Conservation (phyloP, 2,797 vertebrate species). For the Urophycis tenuis region DNA sequence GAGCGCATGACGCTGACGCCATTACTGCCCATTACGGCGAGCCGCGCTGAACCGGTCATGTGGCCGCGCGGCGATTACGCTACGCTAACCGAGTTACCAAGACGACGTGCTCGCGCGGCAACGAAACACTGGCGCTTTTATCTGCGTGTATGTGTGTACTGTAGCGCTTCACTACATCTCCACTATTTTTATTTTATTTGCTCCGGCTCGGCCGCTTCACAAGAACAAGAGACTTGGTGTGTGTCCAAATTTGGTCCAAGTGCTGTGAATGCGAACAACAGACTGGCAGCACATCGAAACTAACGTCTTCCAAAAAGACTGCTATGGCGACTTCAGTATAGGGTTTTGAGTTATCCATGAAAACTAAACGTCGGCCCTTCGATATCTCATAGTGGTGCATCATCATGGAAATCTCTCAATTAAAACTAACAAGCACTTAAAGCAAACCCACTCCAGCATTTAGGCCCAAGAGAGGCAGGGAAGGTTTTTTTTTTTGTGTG, state of each 20-base stretch:
- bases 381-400: constrained; percentile 51
- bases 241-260: constrained; percentile 43
- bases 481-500: constrained; percentile 16
- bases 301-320: constrained; percentile 32
- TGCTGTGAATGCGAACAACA: constrained; percentile 40
- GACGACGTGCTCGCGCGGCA: constrained; percentile 4
- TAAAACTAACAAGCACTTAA: constrained; percentile 29
- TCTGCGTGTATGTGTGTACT: neutral
- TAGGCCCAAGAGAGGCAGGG: constrained; percentile 18
- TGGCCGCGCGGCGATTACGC: constrained; percentile 1
- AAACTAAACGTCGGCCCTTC: constrained; percentile 48
- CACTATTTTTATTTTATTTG: constrained; percentile 8
- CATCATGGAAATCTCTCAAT: constrained; percentile 28
- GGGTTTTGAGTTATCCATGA: constrained; percentile 27
- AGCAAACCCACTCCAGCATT: constrained; percentile 20
- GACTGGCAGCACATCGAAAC: constrained; percentile 40
- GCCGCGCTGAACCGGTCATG: constrained; percentile 35
- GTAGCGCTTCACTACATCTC: constrained; percentile 26
- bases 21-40: constrained; percentile 21
- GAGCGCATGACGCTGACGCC: constrained; percentile 37
- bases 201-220: constrained; percentile 24
- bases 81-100: constrained; percentile 3
- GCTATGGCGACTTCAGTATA: constrained; percentile 30
- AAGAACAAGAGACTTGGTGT: constrained; percentile 43
- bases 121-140: constrained; percentile 21